A percentile compares a stretch with the other conserved stretches of the same genome.
These are phyloP conservation scores for Hirtodrosophila trivittata DNA, from an alignment of 2,888 invertebrate genomes.

Conservation along the genomic window DNA sequence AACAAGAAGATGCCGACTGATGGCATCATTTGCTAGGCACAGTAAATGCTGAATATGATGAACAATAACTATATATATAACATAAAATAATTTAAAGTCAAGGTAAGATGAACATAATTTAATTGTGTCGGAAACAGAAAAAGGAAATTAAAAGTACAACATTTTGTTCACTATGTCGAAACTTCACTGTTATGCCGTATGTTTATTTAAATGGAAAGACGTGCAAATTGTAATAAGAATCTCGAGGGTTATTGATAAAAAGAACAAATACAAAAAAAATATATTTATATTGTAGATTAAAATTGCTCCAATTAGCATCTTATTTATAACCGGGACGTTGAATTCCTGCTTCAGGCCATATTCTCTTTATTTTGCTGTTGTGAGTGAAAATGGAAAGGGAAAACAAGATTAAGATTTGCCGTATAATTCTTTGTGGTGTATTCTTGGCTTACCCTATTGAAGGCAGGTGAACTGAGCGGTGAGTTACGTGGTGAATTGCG, in stretches of 20 bases:
- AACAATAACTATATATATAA: not conserved
- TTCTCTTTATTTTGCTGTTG: conserved; percentile 79
- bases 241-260: conserved; percentile 24
- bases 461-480: conserved; percentile 34
- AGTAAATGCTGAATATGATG: too few relatives aligned
- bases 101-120: too few relatives aligned
- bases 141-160: too few relatives aligned
- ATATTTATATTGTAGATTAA: conserved; percentile 17
- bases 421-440: not conserved
- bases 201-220: conserved; percentile 48
- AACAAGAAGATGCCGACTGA: conserved; percentile 82
- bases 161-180: conserved; percentile 2
- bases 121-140: too few relatives aligned
- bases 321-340: conserved; percentile 26
- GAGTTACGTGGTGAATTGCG: conserved; percentile 47
- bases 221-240: conserved; percentile 44
- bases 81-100: too few relatives aligned
- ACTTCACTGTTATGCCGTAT: conserved; percentile 31
- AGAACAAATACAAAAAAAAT: conserved; percentile 19
- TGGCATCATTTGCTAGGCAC: not conserved
- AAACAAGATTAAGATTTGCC: too few relatives aligned
- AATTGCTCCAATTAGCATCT: conserved; percentile 31
- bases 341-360: conserved; percentile 41
- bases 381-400: too few relatives aligned
- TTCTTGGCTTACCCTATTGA: conserved; percentile 42